These are phyloP conservation scores for Apodemia mormo DNA, from an alignment of 2,888 invertebrate genomes.

Conservation along the genomic window DNA sequence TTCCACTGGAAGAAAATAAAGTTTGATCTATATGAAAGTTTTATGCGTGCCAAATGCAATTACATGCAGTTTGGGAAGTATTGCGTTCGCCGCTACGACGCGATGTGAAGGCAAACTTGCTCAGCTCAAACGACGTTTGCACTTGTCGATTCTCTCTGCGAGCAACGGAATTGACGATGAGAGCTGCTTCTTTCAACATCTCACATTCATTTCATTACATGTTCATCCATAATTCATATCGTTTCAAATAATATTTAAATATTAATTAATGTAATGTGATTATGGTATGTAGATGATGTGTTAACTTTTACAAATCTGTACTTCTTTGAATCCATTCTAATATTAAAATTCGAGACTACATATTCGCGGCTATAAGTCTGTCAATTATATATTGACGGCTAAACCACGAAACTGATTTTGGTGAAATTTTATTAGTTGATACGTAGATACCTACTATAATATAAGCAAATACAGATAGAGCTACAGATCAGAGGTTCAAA, in stretches of 20 bases:
- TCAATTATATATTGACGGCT: too few species aligned
- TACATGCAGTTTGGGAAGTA: conserved; percentile 57
- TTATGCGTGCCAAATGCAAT: conserved; percentile 64
- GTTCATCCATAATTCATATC: conserved; percentile 31
- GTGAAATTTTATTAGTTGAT: too few species aligned
- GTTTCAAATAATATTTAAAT: background rate
- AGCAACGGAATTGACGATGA: conserved; percentile 75
- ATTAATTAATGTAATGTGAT: too few species aligned
- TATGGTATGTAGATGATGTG: too few species aligned
- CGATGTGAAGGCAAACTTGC: conserved; percentile 49
- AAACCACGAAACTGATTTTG: too few species aligned
- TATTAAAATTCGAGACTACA: too few species aligned
- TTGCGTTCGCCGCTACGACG: conserved; percentile 42
- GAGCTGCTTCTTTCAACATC: conserved; percentile 53
- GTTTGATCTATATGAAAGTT: conserved; percentile 63
- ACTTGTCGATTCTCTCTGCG: conserved; percentile 71
- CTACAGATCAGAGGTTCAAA: too few species aligned
- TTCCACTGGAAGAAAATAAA: conserved; percentile 46
- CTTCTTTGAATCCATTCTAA: too few species aligned
- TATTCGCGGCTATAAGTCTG: too few species aligned
- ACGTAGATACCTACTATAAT: too few species aligned
- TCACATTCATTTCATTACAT: conserved; percentile 53
- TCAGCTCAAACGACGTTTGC: conserved; percentile 51
- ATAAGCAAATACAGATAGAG: too few species aligned
- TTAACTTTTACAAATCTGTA: too few species aligned